A percentile compares a stretch with the other conserved stretches of the same genome.
Evolutionary conservation across 2,113 vertebrate species (phyloP).

Genomic region (Brachyhypopomus gauderio): DNA sequence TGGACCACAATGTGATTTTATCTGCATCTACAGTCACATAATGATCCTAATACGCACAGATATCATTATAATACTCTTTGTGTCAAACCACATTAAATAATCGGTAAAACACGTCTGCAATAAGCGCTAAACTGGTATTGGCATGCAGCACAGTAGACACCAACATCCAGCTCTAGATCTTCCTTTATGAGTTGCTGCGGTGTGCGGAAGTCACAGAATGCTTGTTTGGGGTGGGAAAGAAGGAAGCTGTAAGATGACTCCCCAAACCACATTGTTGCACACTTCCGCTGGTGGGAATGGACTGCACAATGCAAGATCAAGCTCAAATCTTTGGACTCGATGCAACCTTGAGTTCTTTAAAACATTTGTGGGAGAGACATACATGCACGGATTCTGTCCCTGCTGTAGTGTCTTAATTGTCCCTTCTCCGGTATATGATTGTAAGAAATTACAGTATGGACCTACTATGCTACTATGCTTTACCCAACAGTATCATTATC

Average conservation of each 20-base stretch:
- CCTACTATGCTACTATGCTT: too few species aligned
- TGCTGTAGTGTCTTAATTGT: background rate
- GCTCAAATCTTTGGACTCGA: background rate
- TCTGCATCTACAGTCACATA: background rate
- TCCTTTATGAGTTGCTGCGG: background rate
- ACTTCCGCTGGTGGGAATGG: constrained; percentile 10
- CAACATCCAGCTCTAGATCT: too few species aligned
- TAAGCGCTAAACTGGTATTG: too few species aligned
- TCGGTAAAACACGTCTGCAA: background rate
- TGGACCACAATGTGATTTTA: background rate
- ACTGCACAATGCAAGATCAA: background rate
- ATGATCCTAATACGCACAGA: background rate
- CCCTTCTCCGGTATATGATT: background rate
- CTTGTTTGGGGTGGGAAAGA: background rate
- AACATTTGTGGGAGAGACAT: background rate
- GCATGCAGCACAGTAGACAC: too few species aligned
- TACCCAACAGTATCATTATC: too few species aligned
- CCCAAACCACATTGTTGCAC: background rate
- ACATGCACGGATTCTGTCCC: background rate
- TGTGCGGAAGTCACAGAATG: background rate
- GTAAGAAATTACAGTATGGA: too few species aligned
- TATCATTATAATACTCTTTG: too few species aligned
- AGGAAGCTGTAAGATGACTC: background rate
- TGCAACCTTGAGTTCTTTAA: constrained; percentile 9
- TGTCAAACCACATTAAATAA: background rate